Percentiles rank a stretch among this genome's conserved stretches.
phyloP scores from a whole-genome alignment of 2,113 vertebrate species.

The Capreolus pygargus region DNA sequence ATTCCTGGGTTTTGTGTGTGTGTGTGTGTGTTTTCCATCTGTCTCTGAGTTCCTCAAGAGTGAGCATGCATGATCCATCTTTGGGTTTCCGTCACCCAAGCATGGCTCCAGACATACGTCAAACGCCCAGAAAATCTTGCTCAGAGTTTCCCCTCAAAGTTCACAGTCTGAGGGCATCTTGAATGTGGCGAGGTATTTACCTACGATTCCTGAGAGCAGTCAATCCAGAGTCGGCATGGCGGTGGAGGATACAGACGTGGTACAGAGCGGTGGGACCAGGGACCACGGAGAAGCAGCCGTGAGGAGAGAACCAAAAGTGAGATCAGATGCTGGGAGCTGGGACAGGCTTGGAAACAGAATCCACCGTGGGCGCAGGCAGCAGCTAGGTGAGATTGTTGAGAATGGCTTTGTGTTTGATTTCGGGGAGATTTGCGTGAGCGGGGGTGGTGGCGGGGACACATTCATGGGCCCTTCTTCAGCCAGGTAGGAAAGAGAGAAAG shows the following conservation, averaged over 20 bases:
- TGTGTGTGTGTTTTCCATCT: not conserved
- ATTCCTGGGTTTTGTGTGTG: not conserved
- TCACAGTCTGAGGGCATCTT: not conserved
- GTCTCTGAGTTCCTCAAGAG: not conserved
- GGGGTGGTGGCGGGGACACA: accelerated
- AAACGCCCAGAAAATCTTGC: not conserved
- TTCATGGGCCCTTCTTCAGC: not conserved
- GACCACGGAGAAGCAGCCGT: not conserved
- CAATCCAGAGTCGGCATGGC: not conserved
- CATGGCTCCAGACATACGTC: not conserved
- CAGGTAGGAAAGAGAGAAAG: not conserved
- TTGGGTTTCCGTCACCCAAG: not conserved
- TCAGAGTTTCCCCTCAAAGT: not conserved
- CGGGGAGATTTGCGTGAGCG: accelerated
- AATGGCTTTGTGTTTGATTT: not conserved
- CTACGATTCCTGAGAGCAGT: conserved; percentile 37
- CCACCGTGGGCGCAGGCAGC: accelerated
- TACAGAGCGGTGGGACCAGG: accelerated
- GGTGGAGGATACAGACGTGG: not conserved
- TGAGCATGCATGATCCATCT: not conserved
- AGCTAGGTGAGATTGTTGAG: not conserved
- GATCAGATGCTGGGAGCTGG: not conserved
- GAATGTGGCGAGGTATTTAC: not conserved
- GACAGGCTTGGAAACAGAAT: not conserved
- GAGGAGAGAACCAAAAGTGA: not conserved